Evolutionary conservation across 2,113 vertebrate species (phyloP).

Genomic region (zebrafish (Danio rerio)): GRCz12tu NC_133184.1:38911001-38911500

Average conservation of each 20-base stretch:
- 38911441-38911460: conserved; percentile 43
- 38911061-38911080: conserved; percentile 14
- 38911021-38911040: conserved; percentile 2
- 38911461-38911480: conserved; percentile 69
- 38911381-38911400: conserved; percentile 58
- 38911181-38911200: conserved; percentile 54
- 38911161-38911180: conserved; percentile 57
- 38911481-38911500: too few species aligned
- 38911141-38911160: conserved; percentile 37
- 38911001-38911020: conserved; percentile 13
- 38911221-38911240: conserved; percentile 35
- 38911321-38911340: conserved; percentile 7
- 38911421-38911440: conserved; percentile 57
- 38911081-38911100: conserved; percentile 46
- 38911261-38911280: conserved; percentile 41
- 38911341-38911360: conserved; percentile 4
- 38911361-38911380: neutral
- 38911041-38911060: conserved; percentile 6
- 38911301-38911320: conserved; percentile 37
- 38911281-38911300: conserved; percentile 19
- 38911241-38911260: conserved; percentile 34
- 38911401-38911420: conserved; percentile 67
- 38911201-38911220: conserved; percentile 37
- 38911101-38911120: conserved; percentile 41
- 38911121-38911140: conserved; percentile 51